Percentiles rank a stretch among this genome's conserved stretches.
Evolutionary conservation across 2,888 invertebrate genomes (phyloP).

Genomic region (Phoenoteleia sp.): DNA sequence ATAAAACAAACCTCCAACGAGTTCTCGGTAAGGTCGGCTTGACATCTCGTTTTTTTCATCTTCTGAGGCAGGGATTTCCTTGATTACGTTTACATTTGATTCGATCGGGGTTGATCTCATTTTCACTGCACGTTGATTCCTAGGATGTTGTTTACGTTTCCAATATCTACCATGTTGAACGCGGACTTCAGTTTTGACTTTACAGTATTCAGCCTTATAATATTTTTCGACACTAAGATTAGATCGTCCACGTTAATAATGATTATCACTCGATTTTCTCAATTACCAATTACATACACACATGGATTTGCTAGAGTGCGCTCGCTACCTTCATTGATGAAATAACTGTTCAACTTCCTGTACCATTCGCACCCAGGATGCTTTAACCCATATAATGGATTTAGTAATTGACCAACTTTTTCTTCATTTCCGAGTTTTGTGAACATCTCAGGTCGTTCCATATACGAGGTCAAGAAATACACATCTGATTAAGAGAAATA

Average conservation of each 20-base stretch:
- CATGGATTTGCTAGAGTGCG: constrained; percentile 60
- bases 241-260: too few relatives aligned
- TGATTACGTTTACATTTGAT: constrained; percentile 56
- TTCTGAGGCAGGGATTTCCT: constrained; percentile 20
- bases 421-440: constrained; percentile 11
- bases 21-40: constrained; percentile 53
- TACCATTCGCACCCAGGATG: constrained; percentile 61
- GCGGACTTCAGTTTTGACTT: constrained; percentile 49
- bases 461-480: too few relatives aligned
- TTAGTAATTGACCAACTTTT: constrained; percentile 59
- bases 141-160: constrained; percentile 51
- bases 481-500: too few relatives aligned
- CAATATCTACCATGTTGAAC: constrained; percentile 67
- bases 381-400: constrained; percentile 62
- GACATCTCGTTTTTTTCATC: constrained; percentile 48
- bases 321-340: neutral
- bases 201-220: constrained; percentile 12
- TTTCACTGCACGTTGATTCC: too few relatives aligned
- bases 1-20: constrained; percentile 69
- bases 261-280: constrained; percentile 34
- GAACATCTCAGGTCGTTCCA: constrained; percentile 65
- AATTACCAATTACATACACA: constrained; percentile 48
- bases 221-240: constrained; percentile 50
- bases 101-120: constrained; percentile 42
- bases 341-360: constrained; percentile 32